A percentile compares a stretch with the other conserved stretches of the same genome.
Evolutionary conservation across 2,797 vertebrate species (phyloP).

Genomic region (Platyrinchus mystaceus): DNA sequence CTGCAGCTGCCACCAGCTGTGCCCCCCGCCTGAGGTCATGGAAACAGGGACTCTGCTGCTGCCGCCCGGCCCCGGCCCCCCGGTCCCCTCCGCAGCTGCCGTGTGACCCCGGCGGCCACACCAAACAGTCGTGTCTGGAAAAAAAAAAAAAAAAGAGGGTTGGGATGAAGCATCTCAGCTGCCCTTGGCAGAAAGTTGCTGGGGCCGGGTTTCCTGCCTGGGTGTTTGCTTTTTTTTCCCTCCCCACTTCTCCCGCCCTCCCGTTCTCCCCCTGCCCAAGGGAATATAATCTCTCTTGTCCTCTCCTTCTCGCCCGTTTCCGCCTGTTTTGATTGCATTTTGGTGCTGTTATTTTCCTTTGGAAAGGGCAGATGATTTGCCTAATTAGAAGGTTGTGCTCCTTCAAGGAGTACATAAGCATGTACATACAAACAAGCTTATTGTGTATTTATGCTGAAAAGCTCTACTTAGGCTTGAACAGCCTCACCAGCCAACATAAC

Average conservation of each 20-base stretch:
- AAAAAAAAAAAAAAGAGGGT: constrained; percentile 50
- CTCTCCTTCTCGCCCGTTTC: background rate
- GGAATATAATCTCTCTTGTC: background rate
- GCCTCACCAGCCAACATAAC: background rate
- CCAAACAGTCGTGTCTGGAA: constrained; percentile 75
- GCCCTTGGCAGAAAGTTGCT: constrained; percentile 75
- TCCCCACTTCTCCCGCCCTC: accelerated
- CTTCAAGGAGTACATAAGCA: background rate
- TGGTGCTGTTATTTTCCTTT: background rate
- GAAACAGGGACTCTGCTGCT: constrained; percentile 79
- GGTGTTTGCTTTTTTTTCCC: background rate
- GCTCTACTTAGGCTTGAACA: background rate
- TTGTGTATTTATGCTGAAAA: background rate
- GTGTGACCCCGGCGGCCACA: constrained; percentile 80
- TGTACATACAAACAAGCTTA: background rate
- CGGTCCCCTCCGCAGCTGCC: constrained; percentile 82
- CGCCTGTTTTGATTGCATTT: background rate
- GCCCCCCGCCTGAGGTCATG: constrained; percentile 85
- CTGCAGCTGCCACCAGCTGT: constrained; percentile 93
- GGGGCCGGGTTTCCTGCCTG: constrained; percentile 38
- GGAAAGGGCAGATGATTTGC: background rate
- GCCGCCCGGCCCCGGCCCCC: background rate
- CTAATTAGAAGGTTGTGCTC: background rate
- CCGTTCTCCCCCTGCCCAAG: background rate
- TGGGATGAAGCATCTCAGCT: constrained; percentile 76